Percentiles rank a stretch among this genome's conserved stretches.
These are phyloP conservation scores for Salmo trutta DNA, from an alignment of 2,797 vertebrate genomes.

Conservation along the genomic window DNA sequence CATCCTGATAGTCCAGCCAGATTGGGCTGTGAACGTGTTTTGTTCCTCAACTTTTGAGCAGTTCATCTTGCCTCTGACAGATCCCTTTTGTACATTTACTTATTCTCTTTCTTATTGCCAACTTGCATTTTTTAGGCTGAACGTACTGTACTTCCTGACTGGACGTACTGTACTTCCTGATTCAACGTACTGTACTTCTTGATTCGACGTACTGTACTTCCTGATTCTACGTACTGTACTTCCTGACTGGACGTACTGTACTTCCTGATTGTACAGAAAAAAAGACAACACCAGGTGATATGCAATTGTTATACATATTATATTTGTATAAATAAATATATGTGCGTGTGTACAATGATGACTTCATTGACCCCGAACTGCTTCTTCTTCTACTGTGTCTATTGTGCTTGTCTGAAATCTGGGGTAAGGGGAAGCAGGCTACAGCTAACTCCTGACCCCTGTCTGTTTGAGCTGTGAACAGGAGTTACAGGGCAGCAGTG, in stretches of 20 bases:
- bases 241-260: too few relatives aligned
- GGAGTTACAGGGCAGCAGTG: background rate
- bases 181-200: too few relatives aligned
- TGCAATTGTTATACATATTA: conserved; percentile 87
- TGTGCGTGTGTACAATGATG: conserved; percentile 76
- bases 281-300: conserved; percentile 73
- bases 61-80: conserved; percentile 36
- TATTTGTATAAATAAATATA: conserved; percentile 87
- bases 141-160: conserved; percentile 46
- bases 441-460: background rate
- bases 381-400: background rate
- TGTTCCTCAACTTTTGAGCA: conserved; percentile 36
- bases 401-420: background rate
- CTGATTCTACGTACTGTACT: too few relatives aligned
- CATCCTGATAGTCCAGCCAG: conserved; percentile 29
- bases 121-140: conserved; percentile 74
- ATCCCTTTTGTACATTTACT: conserved; percentile 69
- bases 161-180: background rate
- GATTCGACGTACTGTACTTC: too few relatives aligned
- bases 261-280: conserved; percentile 11
- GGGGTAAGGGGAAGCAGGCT: background rate
- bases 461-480: background rate
- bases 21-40: conserved; percentile 23
- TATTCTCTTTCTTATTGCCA: conserved; percentile 71
- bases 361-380: conserved; percentile 12